Base-by-base conservation (phyloP, 2,888 invertebrate genomes). In the Heliconius ismenius region DNA sequence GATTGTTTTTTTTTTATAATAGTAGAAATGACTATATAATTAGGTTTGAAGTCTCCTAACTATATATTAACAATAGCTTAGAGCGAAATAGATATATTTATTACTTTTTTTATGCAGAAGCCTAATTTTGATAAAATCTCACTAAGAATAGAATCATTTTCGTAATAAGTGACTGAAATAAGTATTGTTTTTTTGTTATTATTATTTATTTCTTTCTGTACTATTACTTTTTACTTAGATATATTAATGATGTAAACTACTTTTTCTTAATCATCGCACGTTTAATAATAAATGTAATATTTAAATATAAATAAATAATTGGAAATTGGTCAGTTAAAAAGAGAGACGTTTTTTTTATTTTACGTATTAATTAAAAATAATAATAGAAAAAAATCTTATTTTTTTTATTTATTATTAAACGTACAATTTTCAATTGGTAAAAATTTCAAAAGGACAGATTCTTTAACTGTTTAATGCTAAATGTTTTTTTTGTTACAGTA, bases 101-200 rank as follows among this genome's bases (percentile, higher is more conserved):
- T 70, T 36, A 32, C 24, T 58, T 70, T 54, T 32, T 32, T 49
- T 70, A 54, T 21, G 32, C 3, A 13, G 58, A 36, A 58, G 58
- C 70, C 70, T 70, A 70, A 70, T 58, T 58, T 70, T 54, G 24
- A 58, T 36, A 18, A n/a, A 70, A 70, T 58, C n/a, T 70, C 70
- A 70, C 18, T 24, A 36, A n/a, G 13, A 58, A 58, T 58, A 36
- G 58, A 9, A 32, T n/a, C n/a, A n/a, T 58, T 70, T 58, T n/a
- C 13, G 9, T 58, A 36, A 24, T 36, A 58, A 70, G 15, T 36
- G 70, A 58, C 39, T 43, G 63, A 43, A 43, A 62, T 24, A 26
- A 36, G 39, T 36, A 43, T 60, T 39, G 73, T 62, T 39, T 43
- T 32, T 60, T 39, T 43, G 67, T 67, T 65, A n/a, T 65, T 67